Evolutionary conservation across 2,113 vertebrate species (phyloP).

Genomic region (Corythaixoides concolor): DNA sequence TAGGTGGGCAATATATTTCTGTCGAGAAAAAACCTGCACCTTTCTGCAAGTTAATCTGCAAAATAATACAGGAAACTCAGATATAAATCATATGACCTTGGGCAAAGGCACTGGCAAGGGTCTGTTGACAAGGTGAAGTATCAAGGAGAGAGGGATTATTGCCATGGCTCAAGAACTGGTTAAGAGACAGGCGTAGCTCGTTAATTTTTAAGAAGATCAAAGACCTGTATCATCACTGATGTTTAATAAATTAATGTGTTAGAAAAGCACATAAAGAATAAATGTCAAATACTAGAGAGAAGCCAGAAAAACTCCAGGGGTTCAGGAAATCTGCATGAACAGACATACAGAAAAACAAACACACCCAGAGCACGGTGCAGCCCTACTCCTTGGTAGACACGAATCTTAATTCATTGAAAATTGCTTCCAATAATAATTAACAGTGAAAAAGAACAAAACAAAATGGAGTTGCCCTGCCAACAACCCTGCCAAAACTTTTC

Average conservation of each 20-base stretch:
- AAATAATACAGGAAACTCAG: background rate
- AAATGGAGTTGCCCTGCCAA: background rate
- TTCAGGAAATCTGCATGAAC: background rate
- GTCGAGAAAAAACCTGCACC: background rate
- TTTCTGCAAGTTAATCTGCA: background rate
- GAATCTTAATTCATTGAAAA: background rate
- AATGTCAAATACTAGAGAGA: background rate
- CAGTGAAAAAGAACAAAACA: background rate
- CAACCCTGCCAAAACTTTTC: background rate
- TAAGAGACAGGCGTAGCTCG: background rate
- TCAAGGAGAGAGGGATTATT: background rate
- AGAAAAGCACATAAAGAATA: background rate
- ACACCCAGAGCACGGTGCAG: background rate
- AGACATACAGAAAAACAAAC: background rate
- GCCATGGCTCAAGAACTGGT: background rate
- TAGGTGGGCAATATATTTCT: background rate
- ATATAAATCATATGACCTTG: background rate
- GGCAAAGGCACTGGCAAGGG: background rate
- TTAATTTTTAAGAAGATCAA: constrained; percentile 13
- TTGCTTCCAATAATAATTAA: background rate
- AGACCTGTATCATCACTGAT: background rate
- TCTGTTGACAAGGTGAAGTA: background rate
- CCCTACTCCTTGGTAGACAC: fast-evolving
- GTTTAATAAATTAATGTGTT: constrained; percentile 34
- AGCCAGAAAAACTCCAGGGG: background rate